Evolutionary conservation across 2,888 invertebrate genomes (phyloP), one percentile per base, ranked within the genome.

Genomic region (Drosophila nr. medialis): DNA sequence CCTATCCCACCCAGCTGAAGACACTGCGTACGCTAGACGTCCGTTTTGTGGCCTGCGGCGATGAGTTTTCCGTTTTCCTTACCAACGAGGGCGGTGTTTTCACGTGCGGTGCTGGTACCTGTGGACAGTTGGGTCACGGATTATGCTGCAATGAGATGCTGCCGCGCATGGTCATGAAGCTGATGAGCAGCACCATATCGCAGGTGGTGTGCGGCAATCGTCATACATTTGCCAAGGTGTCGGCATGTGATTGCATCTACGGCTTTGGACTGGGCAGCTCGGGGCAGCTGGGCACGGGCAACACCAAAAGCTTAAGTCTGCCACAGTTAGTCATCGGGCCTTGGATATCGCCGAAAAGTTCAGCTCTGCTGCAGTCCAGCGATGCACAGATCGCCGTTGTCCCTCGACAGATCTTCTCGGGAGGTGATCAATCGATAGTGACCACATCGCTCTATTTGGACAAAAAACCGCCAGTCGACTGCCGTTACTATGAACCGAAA

Each of bases 21-120:
- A 96, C 96, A 2, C 92, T 98, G 55, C 94, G 97, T 77, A 96
- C 95, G 90, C 95, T 97, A 84, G 95, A 95, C 84, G 94, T 95
- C 10, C 95, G 96, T 76, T 97, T 96, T 90, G 96, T 98, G 72
- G 93, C 96, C 0, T 98, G 98, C 89, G 99, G 99, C 0, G 98
- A 98, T 91, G 97, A 98, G 90, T 99, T 98, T 93, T 97, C 98
- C 0, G 97, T 96, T 8, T 98, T 98, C 91, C 94, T 99, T n/a
- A 99, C 99, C 4, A 93, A 95, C 92, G 98, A 98, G 90, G 99
- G 99, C 13, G 98, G 98, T 1, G 97, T 99, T 6, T 98, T 99
- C 86, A 97, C 98, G 0, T 99, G 98, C 93, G 99, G 99, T 4
- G 96, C 96, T 50, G 98, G 98, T 4, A 96, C 96, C 92, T 97